Evolutionary conservation across 1,140 invertebrate species (phyloP).

Genomic region (Drosophila persimilis): DNA sequence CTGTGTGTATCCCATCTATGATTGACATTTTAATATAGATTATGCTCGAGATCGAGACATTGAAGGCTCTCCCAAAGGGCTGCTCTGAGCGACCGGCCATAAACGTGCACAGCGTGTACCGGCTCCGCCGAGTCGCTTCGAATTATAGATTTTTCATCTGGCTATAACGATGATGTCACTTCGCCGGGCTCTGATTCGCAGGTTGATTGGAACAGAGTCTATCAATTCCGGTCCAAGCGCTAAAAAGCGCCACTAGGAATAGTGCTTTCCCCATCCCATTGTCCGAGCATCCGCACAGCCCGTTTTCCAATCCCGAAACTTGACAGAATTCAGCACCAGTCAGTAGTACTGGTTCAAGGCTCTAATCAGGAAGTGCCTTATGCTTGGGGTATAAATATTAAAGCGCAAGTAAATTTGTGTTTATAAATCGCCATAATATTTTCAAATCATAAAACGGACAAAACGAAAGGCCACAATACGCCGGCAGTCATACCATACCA

Average conservation of each 20-base stretch:
- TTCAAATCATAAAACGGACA: conserved; percentile 39
- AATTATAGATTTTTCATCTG: conserved; percentile 38
- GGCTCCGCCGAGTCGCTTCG: conserved; percentile 48
- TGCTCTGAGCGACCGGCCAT: conserved; percentile 1
- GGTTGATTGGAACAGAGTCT: conserved; percentile 5
- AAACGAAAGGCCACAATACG: conserved; percentile 12
- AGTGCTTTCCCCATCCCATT: no score
- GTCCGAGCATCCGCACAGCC: no score
- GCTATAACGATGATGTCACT: conserved; percentile 46
- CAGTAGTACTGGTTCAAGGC: no score
- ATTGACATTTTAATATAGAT: conserved; percentile 36
- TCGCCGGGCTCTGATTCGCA: neutral
- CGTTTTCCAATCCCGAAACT: no score
- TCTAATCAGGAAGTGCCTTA: no score
- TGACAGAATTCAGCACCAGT: no score
- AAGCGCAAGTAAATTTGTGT: no score
- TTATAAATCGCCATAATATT: conserved; percentile 33
- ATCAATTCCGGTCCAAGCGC: no score
- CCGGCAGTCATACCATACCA: neutral
- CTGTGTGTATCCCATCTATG: conserved; percentile 1
- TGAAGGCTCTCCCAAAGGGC: conserved; percentile 4
- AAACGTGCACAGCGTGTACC: conserved; percentile 19
- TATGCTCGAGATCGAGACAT: conserved; percentile 19
- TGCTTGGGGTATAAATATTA: no score
- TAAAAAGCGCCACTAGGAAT: no score